Conservation (phyloP, 2,797 vertebrate species). For the Leuciscus waleckii region DNA sequence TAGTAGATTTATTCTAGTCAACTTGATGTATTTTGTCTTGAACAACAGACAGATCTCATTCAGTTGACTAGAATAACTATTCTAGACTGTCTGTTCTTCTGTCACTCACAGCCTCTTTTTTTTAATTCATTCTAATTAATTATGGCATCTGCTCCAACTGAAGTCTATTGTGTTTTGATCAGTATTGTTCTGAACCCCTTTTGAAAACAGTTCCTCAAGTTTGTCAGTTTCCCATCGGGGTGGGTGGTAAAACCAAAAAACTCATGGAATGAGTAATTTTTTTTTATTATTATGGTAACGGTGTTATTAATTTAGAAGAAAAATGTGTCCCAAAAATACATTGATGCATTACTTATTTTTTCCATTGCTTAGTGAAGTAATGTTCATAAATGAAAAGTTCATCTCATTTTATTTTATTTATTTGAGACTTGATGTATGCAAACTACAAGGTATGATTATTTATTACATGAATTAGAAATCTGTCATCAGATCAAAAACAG, state of each 20-base stretch:
- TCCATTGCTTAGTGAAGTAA: background rate
- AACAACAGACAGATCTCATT: background rate
- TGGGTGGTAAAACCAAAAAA: background rate
- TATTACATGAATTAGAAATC: background rate
- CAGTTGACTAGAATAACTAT: background rate
- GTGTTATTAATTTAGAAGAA: background rate
- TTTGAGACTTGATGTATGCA: background rate
- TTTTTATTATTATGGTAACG: background rate
- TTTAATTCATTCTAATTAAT: conserved; percentile 8
- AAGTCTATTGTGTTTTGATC: background rate
- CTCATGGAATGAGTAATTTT: too few species aligned
- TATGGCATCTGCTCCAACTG: background rate
- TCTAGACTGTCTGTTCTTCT: background rate
- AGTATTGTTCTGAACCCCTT: background rate
- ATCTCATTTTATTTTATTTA: background rate
- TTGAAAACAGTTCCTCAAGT: background rate
- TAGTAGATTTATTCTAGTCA: background rate
- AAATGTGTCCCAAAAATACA: background rate
- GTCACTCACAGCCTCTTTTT: background rate
- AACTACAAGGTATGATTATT: background rate
- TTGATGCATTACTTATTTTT: background rate
- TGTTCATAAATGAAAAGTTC: background rate
- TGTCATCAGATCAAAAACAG: too few species aligned
- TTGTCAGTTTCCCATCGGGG: background rate
- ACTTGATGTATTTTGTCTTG: background rate